Evolutionary conservation across 2,797 vertebrate genomes (phyloP).

Genomic region (Ciconia nigra): DNA sequence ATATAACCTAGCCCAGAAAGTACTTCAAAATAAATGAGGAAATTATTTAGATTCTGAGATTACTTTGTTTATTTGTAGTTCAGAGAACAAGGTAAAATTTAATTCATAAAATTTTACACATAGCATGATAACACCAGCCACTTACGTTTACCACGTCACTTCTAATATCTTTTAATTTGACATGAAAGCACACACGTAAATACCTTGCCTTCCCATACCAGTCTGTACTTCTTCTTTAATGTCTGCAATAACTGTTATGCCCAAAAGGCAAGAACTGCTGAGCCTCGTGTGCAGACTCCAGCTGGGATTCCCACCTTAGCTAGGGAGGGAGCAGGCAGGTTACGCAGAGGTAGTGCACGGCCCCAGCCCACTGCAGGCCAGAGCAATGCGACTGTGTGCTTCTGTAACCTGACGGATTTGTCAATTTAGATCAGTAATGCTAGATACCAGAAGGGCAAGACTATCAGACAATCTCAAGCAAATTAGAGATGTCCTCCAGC

Average conservation of each 20-base stretch:
- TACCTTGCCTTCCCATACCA: neutral
- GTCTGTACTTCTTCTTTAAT: neutral
- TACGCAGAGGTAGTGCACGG: neutral
- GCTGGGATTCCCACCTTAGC: neutral
- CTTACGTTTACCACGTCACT: neutral
- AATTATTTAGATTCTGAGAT: neutral
- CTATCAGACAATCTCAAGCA: slow-evolving; percentile 38
- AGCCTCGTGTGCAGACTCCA: neutral
- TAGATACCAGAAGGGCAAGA: slow-evolving; percentile 1
- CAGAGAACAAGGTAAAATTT: neutral
- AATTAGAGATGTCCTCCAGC: slow-evolving; percentile 33
- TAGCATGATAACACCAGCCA: neutral
- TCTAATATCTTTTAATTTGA: neutral
- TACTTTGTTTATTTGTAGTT: neutral
- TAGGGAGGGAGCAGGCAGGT: neutral
- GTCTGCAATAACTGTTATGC: neutral
- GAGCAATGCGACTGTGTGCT: neutral
- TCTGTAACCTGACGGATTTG: neutral
- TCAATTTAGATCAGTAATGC: slow-evolving; percentile 18
- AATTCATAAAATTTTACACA: neutral
- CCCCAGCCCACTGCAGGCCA: neutral
- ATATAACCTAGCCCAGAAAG: neutral
- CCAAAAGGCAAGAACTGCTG: neutral
- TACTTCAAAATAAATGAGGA: neutral
- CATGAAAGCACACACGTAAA: neutral